Evolutionary conservation across 1,140 invertebrate species (phyloP).

Genomic region (Drosophila pseudoobscura): DNA sequence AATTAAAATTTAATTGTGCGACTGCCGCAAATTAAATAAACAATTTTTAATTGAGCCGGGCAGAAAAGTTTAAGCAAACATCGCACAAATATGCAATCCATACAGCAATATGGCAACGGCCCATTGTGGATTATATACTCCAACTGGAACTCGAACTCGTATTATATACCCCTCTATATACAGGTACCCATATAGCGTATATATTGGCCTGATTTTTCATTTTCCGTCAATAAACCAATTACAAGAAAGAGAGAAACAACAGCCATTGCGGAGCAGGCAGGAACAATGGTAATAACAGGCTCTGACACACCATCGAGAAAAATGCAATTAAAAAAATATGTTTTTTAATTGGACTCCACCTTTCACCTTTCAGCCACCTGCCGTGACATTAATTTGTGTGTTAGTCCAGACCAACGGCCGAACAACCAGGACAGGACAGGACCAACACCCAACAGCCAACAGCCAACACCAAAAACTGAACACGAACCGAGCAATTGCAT

Average conservation of each 20-base stretch:
- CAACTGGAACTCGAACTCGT: not conserved
- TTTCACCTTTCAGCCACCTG: conserved; percentile 59
- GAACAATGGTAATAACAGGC: conserved; percentile 34
- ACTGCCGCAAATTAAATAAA: conserved; percentile 78
- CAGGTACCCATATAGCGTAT: conserved; percentile 27
- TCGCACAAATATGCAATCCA: conserved; percentile 34
- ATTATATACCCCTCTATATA: conserved; percentile 1
- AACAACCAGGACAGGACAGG: too few relatives aligned
- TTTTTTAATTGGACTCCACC: conserved; percentile 68
- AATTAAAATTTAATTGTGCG: conserved; percentile 76
- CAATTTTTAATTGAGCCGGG: conserved; percentile 75
- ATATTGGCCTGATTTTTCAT: conserved; percentile 58
- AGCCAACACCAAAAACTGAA: conserved; percentile 31
- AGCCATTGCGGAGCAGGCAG: conserved; percentile 18
- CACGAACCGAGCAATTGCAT: conserved; percentile 33
- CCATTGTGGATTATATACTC: conserved; percentile 14
- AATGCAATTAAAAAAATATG: conserved; percentile 78
- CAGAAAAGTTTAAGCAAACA: conserved; percentile 74
- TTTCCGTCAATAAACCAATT: conserved; percentile 74
- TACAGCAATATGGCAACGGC: conserved; percentile 22
- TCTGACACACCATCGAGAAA: conserved; percentile 54
- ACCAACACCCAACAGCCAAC: too few relatives aligned
- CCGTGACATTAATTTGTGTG: conserved; percentile 74
- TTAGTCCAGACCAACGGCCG: conserved; percentile 32
- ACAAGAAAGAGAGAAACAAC: conserved; percentile 45